phyloP scores from a whole-genome alignment of 2,113 vertebrate genomes.

The Charina bottae region DNA sequence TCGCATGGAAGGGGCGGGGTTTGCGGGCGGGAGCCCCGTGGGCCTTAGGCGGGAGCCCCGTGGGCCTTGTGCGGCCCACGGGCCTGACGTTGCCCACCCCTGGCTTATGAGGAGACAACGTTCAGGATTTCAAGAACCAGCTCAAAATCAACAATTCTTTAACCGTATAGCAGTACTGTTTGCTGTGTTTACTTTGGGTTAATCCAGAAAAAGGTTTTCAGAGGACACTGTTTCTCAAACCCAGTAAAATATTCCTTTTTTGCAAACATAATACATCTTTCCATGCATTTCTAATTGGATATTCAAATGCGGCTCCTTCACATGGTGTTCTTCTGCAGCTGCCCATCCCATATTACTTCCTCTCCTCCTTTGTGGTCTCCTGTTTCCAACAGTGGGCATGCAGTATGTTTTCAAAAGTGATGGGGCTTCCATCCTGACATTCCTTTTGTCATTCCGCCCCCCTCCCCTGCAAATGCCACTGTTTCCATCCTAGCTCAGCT shows the following conservation, averaged over 20 bases:
- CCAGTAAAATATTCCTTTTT: not conserved
- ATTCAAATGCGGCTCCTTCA: not conserved
- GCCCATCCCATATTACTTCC: not conserved
- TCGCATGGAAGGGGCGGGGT: no score
- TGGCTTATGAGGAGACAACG: not conserved
- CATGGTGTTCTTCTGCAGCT: not conserved
- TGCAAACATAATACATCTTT: not conserved
- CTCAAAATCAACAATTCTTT: not conserved
- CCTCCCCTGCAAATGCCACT: no score
- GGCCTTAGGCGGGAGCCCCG: no score
- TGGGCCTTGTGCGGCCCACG: no score
- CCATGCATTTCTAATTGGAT: not conserved
- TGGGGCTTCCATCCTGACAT: no score
- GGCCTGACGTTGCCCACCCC: no score
- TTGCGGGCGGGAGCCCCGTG: no score
- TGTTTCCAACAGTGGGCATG: no score
- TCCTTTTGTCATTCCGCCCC: no score
- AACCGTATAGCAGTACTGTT: not conserved
- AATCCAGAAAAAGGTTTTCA: not conserved
- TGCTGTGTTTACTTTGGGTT: not conserved
- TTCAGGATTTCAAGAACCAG: not conserved
- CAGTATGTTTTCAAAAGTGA: no score
- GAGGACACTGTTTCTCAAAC: not conserved
- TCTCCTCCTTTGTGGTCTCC: not conserved
- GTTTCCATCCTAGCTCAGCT: no score